Evolutionary conservation across 2,113 vertebrate genomes (phyloP).

Genomic region (human): DNA sequence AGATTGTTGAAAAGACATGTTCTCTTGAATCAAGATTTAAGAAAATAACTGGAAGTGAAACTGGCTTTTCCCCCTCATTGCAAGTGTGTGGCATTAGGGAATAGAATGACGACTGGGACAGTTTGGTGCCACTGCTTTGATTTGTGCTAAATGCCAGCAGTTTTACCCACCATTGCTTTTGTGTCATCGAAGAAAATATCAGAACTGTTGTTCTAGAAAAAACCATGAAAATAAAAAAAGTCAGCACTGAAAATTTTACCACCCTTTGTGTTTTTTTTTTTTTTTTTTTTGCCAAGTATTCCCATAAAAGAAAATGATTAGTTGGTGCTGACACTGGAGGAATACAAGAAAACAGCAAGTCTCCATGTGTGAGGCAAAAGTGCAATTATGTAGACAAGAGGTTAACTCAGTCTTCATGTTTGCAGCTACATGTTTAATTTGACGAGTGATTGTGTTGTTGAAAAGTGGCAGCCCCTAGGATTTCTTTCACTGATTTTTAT

Average conservation of each 20-base stretch:
- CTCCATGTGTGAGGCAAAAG: background rate
- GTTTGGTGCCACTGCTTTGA: background rate
- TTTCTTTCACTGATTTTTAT: background rate
- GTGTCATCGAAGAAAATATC: background rate
- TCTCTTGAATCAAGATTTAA: background rate
- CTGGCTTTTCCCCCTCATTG: background rate
- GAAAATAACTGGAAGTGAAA: background rate
- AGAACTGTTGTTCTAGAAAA: background rate
- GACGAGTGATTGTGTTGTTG: background rate
- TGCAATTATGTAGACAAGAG: background rate
- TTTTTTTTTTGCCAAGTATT: background rate
- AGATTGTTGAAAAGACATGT: background rate
- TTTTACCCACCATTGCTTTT: background rate
- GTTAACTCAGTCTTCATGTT: background rate
- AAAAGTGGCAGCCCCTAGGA: background rate
- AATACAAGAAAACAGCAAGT: background rate
- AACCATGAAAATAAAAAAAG: background rate
- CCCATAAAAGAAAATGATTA: background rate
- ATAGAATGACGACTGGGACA: background rate
- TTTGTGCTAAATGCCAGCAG: background rate
- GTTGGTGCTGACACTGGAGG: background rate
- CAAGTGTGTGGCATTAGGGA: background rate
- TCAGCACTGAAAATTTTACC: background rate
- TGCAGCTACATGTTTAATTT: background rate
- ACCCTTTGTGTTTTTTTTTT: background rate